These are phyloP conservation scores for Imbricaverruca yamaguchii DNA, from an alignment of 2,888 invertebrate genomes.

Conservation along the genomic window DNA sequence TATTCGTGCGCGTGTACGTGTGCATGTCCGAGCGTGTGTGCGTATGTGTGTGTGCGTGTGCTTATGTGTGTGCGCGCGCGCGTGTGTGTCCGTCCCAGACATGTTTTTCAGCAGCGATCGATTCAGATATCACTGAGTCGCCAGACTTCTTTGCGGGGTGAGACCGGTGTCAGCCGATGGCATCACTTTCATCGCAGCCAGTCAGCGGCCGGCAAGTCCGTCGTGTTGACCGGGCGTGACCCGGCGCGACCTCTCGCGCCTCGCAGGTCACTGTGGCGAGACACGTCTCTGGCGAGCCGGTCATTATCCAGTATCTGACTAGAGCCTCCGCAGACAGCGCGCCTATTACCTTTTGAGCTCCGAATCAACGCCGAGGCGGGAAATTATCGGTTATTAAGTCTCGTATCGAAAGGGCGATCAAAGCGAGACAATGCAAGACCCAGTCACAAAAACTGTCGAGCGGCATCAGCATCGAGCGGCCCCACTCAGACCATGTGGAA, in stretches of 20 bases:
- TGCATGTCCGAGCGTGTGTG: too few species aligned
- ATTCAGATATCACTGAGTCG: background rate
- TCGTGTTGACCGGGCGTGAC: background rate
- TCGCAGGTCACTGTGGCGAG: background rate
- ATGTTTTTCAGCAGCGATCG: background rate
- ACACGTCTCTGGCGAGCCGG: background rate
- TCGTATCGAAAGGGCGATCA: background rate
- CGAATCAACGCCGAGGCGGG: constrained; percentile 1
- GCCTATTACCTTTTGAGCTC: constrained; percentile 9
- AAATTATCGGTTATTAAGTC: background rate
- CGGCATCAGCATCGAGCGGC: background rate
- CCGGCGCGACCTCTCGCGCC: background rate
- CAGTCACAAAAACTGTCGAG: background rate
- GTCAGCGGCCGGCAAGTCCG: background rate
- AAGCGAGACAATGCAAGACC: background rate
- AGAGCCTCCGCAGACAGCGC: background rate
- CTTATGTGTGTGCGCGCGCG: too few species aligned
- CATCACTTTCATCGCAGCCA: constrained; percentile 1
- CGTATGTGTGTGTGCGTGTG: too few species aligned
- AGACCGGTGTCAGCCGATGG: background rate
- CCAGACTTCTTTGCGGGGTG: background rate
- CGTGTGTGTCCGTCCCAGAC: too few species aligned
- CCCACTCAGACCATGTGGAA: too few species aligned
- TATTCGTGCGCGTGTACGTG: too few species aligned
- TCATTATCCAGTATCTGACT: constrained; percentile 1